Evolutionary conservation across 2,888 invertebrate genomes (phyloP), one percentile per base, ranked within the genome.

Genomic region (Cinara cedri): DNA sequence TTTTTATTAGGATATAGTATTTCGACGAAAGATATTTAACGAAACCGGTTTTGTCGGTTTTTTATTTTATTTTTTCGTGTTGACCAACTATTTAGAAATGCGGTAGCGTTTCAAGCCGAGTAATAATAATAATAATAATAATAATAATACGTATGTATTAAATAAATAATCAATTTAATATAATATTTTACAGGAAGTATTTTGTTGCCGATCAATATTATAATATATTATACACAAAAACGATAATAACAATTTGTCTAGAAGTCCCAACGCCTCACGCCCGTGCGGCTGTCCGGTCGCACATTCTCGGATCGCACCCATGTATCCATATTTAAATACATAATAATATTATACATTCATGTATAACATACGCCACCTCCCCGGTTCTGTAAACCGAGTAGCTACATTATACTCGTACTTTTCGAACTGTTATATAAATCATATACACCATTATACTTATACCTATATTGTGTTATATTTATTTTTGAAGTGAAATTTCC

Each of bases 11-110:
- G 26, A 10, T 60, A 55, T 55, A 55, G 42, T 55, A 21, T 71
- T 71, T 57, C 13, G n/a, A 63, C 63, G 49, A 51, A 63, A 63
- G 51, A 63, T 74, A 63, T 63, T 74, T 63, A 74, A 21, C 11
- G 21, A 74, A 42, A 74, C 63, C 74, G 63, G 74, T 74, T 63
- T 74, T 21, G 63, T 51, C 9, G 21, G 51, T 74, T 74, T 72
- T 55, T 55, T 34, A 34, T 60, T 60, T n/a, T n/a, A n/a, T 34
- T 34, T 34, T 46, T 44, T 54, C 19, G 63, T 51, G 62, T 71
- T 4, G 63, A 63, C 42, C 60, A 78, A 68, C 76, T 49, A 60
- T 78, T 76, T 78, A 78, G 76, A 68, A 78, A 78, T 49, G 76
- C 76, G 76, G 76, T 70, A 78, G 66, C 76, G 57, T 68, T 78